Percentiles rank a stretch among this genome's conserved stretches.
Evolutionary conservation across 2,113 vertebrate species (phyloP).

Genomic region (Sialia sialis): DNA sequence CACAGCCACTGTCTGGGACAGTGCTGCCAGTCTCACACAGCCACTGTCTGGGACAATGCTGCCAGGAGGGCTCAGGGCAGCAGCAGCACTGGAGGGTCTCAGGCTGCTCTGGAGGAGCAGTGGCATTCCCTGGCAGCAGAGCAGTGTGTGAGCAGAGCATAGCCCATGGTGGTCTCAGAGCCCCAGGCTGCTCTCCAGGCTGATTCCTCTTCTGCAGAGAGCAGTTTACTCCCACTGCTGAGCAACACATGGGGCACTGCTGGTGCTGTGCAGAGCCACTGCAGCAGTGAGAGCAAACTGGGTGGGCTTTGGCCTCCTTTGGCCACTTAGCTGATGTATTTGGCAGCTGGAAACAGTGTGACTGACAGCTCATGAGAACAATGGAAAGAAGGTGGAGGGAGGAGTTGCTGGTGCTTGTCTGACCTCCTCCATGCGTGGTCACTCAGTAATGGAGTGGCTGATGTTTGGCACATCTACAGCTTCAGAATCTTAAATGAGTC

Average conservation of each 20-base stretch:
- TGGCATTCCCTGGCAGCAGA: background rate
- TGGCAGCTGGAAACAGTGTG: background rate
- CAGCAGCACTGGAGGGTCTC: background rate
- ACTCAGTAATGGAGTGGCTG: background rate
- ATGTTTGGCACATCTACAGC: background rate
- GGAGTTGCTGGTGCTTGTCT: background rate
- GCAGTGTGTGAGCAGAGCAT: rapidly evolving
- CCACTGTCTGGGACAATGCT: no score
- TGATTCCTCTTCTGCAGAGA: background rate
- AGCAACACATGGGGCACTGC: background rate
- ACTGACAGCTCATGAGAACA: background rate
- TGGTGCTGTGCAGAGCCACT: background rate
- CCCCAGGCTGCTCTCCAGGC: background rate
- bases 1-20: no score
- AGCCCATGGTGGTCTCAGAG: rapidly evolving
- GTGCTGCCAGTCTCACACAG: no score
- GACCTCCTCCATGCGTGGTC: background rate
- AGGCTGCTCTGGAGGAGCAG: background rate
- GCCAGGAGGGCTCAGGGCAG: background rate
- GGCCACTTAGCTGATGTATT: background rate
- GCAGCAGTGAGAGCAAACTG: background rate
- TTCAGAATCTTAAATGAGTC: background rate
- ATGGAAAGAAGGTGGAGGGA: no score
- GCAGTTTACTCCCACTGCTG: background rate
- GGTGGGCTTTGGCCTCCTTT: background rate